Conservation (phyloP, 2,113 vertebrate genomes). For the Clupea harengus region DNA sequence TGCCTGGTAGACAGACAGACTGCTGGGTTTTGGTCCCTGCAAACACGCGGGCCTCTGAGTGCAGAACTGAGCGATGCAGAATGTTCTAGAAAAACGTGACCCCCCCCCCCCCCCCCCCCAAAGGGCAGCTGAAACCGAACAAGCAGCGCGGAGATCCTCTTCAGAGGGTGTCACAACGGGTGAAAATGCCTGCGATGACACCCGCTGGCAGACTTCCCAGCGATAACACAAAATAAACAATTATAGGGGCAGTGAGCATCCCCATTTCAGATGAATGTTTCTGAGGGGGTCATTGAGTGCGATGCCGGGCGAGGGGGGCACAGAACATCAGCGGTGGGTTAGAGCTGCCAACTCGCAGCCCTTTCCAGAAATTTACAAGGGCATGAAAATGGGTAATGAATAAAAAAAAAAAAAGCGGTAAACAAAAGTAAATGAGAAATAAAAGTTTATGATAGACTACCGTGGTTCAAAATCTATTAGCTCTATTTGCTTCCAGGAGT, state of each 20-base stretch:
- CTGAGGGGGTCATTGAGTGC: background rate
- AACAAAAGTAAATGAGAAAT: constrained; percentile 4
- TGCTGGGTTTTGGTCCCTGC: background rate
- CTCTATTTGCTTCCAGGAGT: background rate
- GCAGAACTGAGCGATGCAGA: background rate
- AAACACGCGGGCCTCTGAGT: background rate
- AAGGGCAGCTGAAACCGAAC: background rate
- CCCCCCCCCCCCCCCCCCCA: background rate
- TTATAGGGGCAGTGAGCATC: background rate
- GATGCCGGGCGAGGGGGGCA: background rate
- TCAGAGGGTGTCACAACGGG: constrained; percentile 2
- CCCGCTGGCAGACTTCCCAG: background rate
- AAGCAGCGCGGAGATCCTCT: background rate
- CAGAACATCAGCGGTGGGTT: background rate
- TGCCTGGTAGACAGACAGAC: background rate
- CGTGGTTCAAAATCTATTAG: background rate
- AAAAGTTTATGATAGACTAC: background rate
- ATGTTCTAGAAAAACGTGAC: background rate
- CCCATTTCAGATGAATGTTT: background rate
- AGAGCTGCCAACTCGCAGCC: background rate
- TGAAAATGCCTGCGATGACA: background rate
- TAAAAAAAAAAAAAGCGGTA: background rate
- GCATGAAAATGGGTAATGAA: background rate
- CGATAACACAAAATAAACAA: background rate
- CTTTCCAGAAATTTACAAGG: background rate